phyloP scores from a whole-genome alignment of 2,888 invertebrate genomes.

The Agrenia bidenticulata region DNA sequence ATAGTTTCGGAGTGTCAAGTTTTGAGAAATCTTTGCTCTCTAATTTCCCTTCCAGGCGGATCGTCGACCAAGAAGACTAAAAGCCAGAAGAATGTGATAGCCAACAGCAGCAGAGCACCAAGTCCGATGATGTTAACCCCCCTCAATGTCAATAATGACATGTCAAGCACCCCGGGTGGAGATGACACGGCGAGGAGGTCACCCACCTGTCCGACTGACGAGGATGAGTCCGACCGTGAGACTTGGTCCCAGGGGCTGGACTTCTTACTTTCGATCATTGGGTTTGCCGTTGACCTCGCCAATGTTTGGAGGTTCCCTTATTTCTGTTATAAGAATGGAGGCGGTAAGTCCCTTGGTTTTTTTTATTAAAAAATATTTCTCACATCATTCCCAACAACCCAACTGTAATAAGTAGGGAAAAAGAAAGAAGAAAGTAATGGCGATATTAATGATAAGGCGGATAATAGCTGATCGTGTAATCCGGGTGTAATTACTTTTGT shows the following conservation, averaged over 20 bases:
- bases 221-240: constrained; percentile 45
- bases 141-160: constrained; percentile 1
- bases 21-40: too few species aligned
- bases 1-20: too few species aligned
- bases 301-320: constrained; percentile 52
- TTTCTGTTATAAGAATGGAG: constrained; percentile 53
- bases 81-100: constrained; percentile 12
- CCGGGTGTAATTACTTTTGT: too few species aligned
- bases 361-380: too few species aligned
- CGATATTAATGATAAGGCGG: too few species aligned
- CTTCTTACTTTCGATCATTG: constrained; percentile 52
- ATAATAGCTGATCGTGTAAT: too few species aligned
- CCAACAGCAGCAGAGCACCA: constrained; percentile 14
- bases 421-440: too few species aligned
- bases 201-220: neutral
- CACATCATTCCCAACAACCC: too few species aligned
- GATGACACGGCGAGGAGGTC: neutral
- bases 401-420: too few species aligned
- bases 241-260: constrained; percentile 52
- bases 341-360: constrained; percentile 36
- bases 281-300: constrained; percentile 52
- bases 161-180: neutral
- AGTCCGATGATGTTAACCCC: constrained; percentile 27
- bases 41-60: too few species aligned
- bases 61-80: neutral